These are phyloP conservation scores for Lates calcarifer DNA, from an alignment of 2,113 vertebrate genomes.

Conservation along the genomic window DNA sequence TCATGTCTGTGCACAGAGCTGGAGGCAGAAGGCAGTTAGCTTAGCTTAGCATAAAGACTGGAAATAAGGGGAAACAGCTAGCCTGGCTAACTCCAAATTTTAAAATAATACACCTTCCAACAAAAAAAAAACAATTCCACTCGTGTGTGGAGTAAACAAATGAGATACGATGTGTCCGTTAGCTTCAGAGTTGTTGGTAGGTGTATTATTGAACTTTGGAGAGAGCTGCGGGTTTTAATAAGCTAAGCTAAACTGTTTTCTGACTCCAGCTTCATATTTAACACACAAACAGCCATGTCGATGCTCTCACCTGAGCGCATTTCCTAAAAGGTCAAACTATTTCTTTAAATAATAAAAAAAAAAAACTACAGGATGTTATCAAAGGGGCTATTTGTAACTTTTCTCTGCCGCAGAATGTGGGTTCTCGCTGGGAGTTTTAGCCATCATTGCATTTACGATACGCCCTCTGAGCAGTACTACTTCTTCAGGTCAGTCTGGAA, in stretches of 20 bases:
- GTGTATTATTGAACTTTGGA: neutral
- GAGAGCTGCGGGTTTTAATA: neutral
- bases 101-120: too few species aligned
- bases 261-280: neutral
- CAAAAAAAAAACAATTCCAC: too few species aligned
- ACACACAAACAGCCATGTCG: neutral
- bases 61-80: too few species aligned
- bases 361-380: too few species aligned
- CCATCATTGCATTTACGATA: too few species aligned
- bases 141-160: neutral
- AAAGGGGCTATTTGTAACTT: too few species aligned
- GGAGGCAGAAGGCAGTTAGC: neutral
- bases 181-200: neutral
- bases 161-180: neutral
- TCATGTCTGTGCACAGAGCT: neutral
- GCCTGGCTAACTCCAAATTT: too few species aligned
- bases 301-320: neutral
- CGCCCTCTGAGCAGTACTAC: too few species aligned
- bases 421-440: too few species aligned
- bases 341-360: neutral
- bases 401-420: too few species aligned
- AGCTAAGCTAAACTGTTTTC: neutral
- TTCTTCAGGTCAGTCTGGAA: too few species aligned
- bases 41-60: constrained; percentile 11
- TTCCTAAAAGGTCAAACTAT: neutral